Base-by-base conservation (phyloP, 2,113 vertebrate species). In the Psettodes erumei region DNA sequence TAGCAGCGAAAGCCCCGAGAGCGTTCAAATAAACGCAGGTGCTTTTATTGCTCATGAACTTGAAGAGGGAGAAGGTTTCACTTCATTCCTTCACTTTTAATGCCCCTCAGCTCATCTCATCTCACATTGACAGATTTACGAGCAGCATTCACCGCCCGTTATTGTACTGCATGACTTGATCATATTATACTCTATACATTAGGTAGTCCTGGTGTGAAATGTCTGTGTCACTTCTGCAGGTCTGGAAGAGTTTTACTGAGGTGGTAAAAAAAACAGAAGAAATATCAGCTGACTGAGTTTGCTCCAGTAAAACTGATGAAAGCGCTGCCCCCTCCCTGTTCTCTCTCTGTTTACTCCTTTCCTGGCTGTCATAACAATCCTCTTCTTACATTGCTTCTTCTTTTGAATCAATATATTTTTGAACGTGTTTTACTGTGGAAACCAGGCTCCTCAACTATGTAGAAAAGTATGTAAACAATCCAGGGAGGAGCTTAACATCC, bases 321-420 rank as follows among this genome's bases (percentile, higher is more conserved):
- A 71, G 59, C 42, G 51, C 21, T n/a, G 6, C 53, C 77, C 70
- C 70, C 54, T 73, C 72, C 47, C 42, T 70, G 65, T n/a, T n/a
- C 54, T 23, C 55, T 27, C 28, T 60, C 21, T 25, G 28, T n/a
- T n/a, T n/a, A n/a, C n/a, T n/a, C n/a, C 33, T 58, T n/a, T 21
- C 16, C 32, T n/a, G 6, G 32, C 21, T 13, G 4, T 12, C 8
- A 11, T n/a, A n/a, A n/a, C n/a, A n/a, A n/a, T n/a, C n/a, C 23
- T 1, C 10, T 51, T 35, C 58, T 18, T 40, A 43, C 21, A 7
- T 23, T 47, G 58, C 6, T 19, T 6, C 11, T 32, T 13, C 16
- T 59, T 50, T 28, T 33, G n/a, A 58, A 70, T 35, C 10, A 30
- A 7, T 21, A 53, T 32, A 2, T 33, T 10, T 54, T 12, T 12